These are phyloP conservation scores for Lapara coniferarum DNA, from an alignment of 2,888 invertebrate species.

Conservation along the genomic window DNA sequence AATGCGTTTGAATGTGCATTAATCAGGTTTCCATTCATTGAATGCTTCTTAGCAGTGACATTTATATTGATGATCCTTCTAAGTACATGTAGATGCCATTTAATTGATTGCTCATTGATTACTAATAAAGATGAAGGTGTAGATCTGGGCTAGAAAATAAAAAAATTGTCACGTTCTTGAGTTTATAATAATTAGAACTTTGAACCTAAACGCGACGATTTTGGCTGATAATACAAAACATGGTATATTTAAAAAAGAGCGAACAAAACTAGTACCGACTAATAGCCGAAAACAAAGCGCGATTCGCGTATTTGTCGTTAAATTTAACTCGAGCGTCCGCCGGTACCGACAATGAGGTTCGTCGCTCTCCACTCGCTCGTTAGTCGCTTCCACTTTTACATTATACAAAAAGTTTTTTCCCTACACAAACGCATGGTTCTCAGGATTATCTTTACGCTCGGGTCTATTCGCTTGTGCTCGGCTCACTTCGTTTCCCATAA, in stretches of 20 bases:
- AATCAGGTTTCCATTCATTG: slow-evolving; percentile 32
- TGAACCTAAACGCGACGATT: not conserved
- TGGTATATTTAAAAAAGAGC: not conserved
- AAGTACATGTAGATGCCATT: not conserved
- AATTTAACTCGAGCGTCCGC: not conserved
- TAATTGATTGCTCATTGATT: not conserved
- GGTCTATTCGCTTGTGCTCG: not conserved
- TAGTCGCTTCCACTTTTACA: slow-evolving; percentile 25
- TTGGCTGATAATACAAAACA: not conserved
- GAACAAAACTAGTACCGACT: not conserved
- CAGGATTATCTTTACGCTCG: slow-evolving; percentile 17
- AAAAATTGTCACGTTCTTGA: not conserved
- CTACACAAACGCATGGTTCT: slow-evolving; percentile 19
- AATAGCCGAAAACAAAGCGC: not conserved
- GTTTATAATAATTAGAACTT: not conserved
- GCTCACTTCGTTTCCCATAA: not conserved
- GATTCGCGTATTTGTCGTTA: slow-evolving; percentile 10
- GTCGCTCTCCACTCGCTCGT: slow-evolving; percentile 22
- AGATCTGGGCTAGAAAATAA: not conserved
- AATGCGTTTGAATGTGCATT: slow-evolving; percentile 30
- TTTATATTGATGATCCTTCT: slow-evolving; percentile 27
- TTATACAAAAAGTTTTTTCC: slow-evolving; percentile 26
- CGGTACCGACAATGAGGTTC: slow-evolving; percentile 10
- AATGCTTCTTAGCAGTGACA: slow-evolving; percentile 28
- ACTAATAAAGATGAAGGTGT: not conserved